These are phyloP conservation scores for Galerucella nymphaeae DNA, from an alignment of 2,888 invertebrate genomes.

Conservation along the genomic window DNA sequence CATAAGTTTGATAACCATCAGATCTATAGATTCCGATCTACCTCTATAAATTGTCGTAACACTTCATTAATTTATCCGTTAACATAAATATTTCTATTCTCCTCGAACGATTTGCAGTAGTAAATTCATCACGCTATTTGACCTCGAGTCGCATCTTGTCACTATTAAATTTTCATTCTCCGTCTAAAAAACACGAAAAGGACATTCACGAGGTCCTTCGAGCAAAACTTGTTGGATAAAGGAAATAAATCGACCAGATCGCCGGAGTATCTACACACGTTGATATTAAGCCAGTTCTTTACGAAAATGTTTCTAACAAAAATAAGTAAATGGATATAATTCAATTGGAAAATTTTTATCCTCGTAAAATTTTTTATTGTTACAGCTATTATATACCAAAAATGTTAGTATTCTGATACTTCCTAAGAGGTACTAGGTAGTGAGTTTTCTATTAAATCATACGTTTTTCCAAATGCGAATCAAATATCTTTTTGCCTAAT, in stretches of 20 bases:
- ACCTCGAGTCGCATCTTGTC: constrained; percentile 16
- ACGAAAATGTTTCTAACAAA: too few species aligned
- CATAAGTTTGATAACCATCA: too few species aligned
- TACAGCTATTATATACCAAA: too few species aligned
- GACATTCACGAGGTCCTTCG: constrained; percentile 40
- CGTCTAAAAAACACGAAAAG: constrained; percentile 43
- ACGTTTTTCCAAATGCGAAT: too few species aligned
- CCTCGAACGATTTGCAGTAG: constrained; percentile 4
- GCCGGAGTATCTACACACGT: background rate
- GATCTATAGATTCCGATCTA: background rate
- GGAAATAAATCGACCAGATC: constrained; percentile 33
- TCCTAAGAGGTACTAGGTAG: too few species aligned
- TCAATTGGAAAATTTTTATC: too few species aligned
- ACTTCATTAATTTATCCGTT: constrained; percentile 12
- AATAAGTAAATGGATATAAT: too few species aligned
- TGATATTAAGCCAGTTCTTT: background rate
- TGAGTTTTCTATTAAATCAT: too few species aligned
- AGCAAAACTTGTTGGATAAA: constrained; percentile 42
- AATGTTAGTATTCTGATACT: too few species aligned
- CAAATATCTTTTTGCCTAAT: too few species aligned
- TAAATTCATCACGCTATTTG: constrained; percentile 28
- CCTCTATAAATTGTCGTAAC: background rate
- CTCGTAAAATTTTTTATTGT: too few species aligned
- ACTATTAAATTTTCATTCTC: constrained; percentile 46
- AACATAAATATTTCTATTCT: constrained; percentile 13